phyloP scores from a whole-genome alignment of 2,888 invertebrate genomes.

The Bembecia ichneumoniformis region DNA sequence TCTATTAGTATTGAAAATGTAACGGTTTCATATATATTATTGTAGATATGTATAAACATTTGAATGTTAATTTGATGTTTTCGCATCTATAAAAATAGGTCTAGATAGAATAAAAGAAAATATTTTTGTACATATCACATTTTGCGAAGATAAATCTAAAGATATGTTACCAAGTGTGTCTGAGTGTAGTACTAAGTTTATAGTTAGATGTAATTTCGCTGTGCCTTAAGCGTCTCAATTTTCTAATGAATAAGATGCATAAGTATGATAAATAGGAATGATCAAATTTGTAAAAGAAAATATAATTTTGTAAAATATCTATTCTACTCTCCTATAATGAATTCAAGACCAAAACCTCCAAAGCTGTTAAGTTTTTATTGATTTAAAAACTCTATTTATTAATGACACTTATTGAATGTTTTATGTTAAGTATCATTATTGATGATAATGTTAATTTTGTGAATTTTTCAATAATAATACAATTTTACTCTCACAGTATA shows the following conservation, averaged over 20 bases:
- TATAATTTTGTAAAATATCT: slow-evolving; percentile 28
- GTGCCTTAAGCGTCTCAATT: slow-evolving; percentile 72
- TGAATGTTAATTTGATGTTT: not conserved
- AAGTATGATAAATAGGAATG: not conserved
- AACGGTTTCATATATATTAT: too few species aligned
- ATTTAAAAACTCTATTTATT: not conserved
- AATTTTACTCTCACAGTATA: slow-evolving; percentile 35
- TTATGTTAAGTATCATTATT: not conserved
- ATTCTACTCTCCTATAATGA: slow-evolving; percentile 23
- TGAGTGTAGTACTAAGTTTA: slow-evolving; percentile 16
- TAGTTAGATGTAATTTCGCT: slow-evolving; percentile 65
- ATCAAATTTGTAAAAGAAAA: not conserved
- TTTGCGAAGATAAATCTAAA: slow-evolving; percentile 46
- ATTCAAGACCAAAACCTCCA: slow-evolving; percentile 25
- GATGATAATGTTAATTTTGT: slow-evolving; percentile 6
- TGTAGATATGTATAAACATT: not conserved
- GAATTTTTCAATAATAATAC: slow-evolving; percentile 15
- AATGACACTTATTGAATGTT: not conserved
- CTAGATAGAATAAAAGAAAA: slow-evolving; percentile 44
- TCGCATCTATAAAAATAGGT: not conserved
- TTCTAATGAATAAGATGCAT: slow-evolving; percentile 26
- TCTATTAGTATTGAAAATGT: slow-evolving; percentile 1
- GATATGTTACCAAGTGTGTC: slow-evolving; percentile 65
- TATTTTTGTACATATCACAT: slow-evolving; percentile 73
- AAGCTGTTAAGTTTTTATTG: not conserved